Evolutionary conservation across 2,113 vertebrate genomes (phyloP).

Genomic region (Carassius carassius): DNA sequence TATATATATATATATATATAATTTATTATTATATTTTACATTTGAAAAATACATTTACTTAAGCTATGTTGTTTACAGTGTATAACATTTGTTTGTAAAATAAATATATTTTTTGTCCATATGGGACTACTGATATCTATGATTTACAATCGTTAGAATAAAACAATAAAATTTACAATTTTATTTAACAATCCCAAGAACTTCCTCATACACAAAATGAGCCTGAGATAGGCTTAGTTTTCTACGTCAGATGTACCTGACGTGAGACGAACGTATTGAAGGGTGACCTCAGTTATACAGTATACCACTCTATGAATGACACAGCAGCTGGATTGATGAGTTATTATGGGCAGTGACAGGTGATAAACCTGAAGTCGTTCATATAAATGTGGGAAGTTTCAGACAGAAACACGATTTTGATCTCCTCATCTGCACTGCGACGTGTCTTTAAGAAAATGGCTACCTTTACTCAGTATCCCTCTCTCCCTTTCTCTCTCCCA

Average conservation of each 20-base stretch:
- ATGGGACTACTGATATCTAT: background rate
- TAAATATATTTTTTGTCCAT: background rate
- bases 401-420: background rate
- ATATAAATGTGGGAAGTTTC: background rate
- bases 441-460: slow-evolving; percentile 41
- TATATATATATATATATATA: background rate
- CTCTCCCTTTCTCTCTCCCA: slow-evolving; percentile 9
- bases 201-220: background rate
- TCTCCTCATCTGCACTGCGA: background rate
- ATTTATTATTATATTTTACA: background rate
- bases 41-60: background rate
- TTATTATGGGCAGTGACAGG: background rate
- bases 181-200: too few species aligned
- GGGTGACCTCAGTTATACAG: background rate
- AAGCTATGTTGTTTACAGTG: background rate
- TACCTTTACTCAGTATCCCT: slow-evolving; percentile 39
- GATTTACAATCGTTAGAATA: too few species aligned
- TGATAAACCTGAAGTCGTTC: background rate
- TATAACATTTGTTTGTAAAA: background rate
- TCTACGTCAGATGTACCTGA: background rate
- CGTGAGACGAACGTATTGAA: background rate
- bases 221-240: too few species aligned
- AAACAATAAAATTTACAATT: too few species aligned
- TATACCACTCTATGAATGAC: background rate
- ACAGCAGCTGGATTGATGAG: background rate